These are phyloP conservation scores for Penaeus indicus DNA, from an alignment of 1,140 invertebrate species.

Conservation along the genomic window DNA sequence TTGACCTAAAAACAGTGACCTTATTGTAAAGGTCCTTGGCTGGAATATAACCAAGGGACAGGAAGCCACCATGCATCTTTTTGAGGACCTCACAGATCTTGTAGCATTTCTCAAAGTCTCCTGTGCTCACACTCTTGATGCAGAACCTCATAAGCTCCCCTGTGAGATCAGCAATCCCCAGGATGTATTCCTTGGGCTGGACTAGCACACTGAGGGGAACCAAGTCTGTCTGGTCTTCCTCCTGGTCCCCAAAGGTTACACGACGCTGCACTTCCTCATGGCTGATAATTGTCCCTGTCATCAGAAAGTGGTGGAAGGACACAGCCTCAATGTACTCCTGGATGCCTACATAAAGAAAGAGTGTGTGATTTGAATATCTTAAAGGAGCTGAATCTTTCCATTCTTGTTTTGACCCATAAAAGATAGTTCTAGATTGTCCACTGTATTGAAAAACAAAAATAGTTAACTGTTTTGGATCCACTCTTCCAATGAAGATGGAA, in stretches of 20 bases:
- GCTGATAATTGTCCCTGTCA: slow-evolving; percentile 70
- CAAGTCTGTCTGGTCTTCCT: slow-evolving; percentile 62
- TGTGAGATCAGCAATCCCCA: slow-evolving; percentile 90
- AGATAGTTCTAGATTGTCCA: too few relatives aligned
- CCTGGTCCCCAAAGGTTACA: slow-evolving; percentile 69
- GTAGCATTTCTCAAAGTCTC: slow-evolving; percentile 83
- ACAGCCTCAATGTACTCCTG: slow-evolving; percentile 92
- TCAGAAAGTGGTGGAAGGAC: slow-evolving; percentile 81
- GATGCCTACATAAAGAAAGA: slow-evolving; percentile 74
- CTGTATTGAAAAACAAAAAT: too few relatives aligned
- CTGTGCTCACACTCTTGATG: slow-evolving; percentile 84
- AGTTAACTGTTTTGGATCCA: too few relatives aligned
- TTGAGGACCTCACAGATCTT: slow-evolving; percentile 81
- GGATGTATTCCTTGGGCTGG: slow-evolving; percentile 80
- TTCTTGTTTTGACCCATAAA: neutral
- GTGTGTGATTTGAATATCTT: neutral
- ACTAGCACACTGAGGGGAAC: slow-evolving; percentile 70
- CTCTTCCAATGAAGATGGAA: too few relatives aligned
- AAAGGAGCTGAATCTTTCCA: neutral
- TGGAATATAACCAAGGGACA: slow-evolving; percentile 70
- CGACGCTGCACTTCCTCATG: slow-evolving; percentile 73
- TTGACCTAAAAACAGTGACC: slow-evolving; percentile 78
- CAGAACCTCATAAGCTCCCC: slow-evolving; percentile 92
- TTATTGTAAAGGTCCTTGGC: slow-evolving; percentile 78
- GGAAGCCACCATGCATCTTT: slow-evolving; percentile 80